Base-by-base conservation (phyloP, 2,113 vertebrate genomes). In the Engraulis encrasicolus region DNA sequence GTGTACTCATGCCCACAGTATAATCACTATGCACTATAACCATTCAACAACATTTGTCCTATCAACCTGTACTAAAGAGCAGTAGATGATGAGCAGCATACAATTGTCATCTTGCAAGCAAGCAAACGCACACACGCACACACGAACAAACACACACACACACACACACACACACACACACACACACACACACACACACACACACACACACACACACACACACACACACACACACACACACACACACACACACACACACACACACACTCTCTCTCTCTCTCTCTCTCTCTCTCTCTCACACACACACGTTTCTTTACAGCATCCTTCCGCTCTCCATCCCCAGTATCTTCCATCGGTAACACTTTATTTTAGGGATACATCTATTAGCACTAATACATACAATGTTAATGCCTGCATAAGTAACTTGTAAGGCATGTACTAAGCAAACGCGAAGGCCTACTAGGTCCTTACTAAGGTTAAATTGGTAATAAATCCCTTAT, bases 61-160 rank as follows among this genome's bases (percentile, higher is more conserved):
- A 31, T 23, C 23, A n/a, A 2, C 0, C 27, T 11, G 31, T 7
- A 66, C 58, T 11, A 66, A 66, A 12, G 23, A 27, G 6, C 58
- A 27, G 14, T 66, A 15, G 2, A 66, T 66, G 23, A 66, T 23
- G 31, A 23, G 23, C 31, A 14, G 18, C 12, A 66, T 66, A 12
- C n/a, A 66, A 45, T 45, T 45, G 9, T 45, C 9, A 45, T n/a
- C n/a, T n/a, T 45, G 40, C 40, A 45, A 45, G 40, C 40, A n/a
- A 27, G 58, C 27, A 31, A 1, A 2, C 11, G 7, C 1, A 66
- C 11, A 66, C 23, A 31, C 11, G 45, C 48, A 80, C 58, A 84
- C 54, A 37, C 82, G 38, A 38, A 79, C 61, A 81, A 52, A 40
- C 80, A 61, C 23, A 27, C 6, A 84, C 50, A 50, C 40, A 74